Evolutionary conservation across 2,888 invertebrate genomes (phyloP), one percentile per base, ranked within the genome.

Genomic region (Caenorhabditis japonica): DNA sequence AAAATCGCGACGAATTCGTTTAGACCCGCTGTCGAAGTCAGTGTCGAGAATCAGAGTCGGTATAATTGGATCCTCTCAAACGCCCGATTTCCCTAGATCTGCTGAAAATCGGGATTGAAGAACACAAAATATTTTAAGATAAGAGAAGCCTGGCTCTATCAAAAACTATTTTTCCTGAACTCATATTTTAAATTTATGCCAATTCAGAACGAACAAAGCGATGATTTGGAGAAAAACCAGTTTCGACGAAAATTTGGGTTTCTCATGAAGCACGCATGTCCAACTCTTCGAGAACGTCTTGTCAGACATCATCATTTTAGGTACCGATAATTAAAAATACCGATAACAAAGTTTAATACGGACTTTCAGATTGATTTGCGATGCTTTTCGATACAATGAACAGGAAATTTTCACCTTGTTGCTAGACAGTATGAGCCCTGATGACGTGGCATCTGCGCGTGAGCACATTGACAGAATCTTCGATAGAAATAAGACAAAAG

Each of bases 341-440:
- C n/a, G n/a, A n/a, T n/a, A n/a, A n/a, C n/a, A n/a, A n/a, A n/a
- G n/a, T 43, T 4, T 4, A 43, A 7, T 19, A 4, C 19, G 2
- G 4, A 8, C 33, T 44, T 72, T 62, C 64, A 80, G 80, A 69
- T 47, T 79, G 15, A 49, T 82, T 12, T 75, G 76, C 30, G 82
- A 82, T 39, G 77, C 80, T 2, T 80, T 77, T 47, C 77, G 77
- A 12, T 79, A 79, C 59, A 82, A 80, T 23, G 46, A 71, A 30
- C 44, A 56, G 10, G 80, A 80, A 30, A 72, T 70, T 8, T 80
- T 79, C 52, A 56, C 73, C 1, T 49, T 77, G 13, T 25, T 82
- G 4, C 61, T 80, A 13, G 49, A 73, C n/a, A 46, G 71, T 25
- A 44, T 82, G 60, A 58, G 71, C 8, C 55, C 70, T 8, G 53